phyloP scores from a whole-genome alignment of 2,113 vertebrate species.

The Isichthys henryi region DNA sequence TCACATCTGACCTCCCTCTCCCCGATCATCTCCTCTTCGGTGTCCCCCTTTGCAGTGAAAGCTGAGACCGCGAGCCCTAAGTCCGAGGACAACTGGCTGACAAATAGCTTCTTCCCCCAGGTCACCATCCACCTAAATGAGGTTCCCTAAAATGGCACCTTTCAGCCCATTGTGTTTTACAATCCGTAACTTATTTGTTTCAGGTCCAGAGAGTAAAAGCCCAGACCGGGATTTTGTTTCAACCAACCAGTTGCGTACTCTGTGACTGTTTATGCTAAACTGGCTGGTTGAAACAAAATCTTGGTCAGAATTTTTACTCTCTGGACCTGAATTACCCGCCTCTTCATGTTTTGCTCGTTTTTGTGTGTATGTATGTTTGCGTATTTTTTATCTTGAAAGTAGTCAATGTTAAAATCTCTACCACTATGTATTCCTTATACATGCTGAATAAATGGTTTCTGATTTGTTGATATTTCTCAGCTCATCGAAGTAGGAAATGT shows the following conservation, averaged over 20 bases:
- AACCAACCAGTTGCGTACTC: neutral
- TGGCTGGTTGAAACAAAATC: neutral
- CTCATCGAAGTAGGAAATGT: neutral
- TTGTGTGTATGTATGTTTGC: neutral
- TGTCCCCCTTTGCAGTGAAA: neutral
- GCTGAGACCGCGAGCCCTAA: neutral
- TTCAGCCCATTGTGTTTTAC: neutral
- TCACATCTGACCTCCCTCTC: neutral
- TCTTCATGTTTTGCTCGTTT: neutral
- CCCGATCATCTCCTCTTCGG: neutral
- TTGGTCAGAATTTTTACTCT: neutral
- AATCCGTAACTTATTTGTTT: neutral
- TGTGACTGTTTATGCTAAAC: neutral
- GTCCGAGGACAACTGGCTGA: neutral
- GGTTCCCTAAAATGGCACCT: neutral
- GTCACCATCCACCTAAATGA: neutral
- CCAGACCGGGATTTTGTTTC: neutral
- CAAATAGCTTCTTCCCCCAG: neutral
- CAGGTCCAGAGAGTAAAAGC: neutral
- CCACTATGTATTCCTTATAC: neutral
- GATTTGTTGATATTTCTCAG: neutral
- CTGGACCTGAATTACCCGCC: neutral
- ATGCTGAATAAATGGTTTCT: neutral
- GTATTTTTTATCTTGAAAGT: neutral
- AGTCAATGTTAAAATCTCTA: neutral